phyloP scores from a whole-genome alignment of 2,797 vertebrate genomes.

The Myotis daubentonii region DNA sequence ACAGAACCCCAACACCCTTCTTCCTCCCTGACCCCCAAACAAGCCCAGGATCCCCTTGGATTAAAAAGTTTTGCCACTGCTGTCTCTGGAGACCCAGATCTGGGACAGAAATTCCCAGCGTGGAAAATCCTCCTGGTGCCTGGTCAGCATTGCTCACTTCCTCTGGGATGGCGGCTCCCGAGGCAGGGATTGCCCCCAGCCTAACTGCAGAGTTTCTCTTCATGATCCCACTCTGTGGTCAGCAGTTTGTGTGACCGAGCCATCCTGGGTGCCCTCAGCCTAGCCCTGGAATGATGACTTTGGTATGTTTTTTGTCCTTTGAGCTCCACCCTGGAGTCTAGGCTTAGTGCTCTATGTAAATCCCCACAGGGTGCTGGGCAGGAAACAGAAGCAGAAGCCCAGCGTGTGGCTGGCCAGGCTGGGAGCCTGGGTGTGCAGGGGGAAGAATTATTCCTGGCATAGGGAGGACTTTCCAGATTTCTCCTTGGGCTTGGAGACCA shows the following conservation, averaged over 20 bases:
- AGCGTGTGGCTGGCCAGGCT: background rate
- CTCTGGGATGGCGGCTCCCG: background rate
- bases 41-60: background rate
- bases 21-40: background rate
- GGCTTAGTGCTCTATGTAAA: background rate
- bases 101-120: background rate
- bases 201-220: background rate
- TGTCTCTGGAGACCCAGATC: background rate
- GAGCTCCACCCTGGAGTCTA: background rate
- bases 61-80: background rate
- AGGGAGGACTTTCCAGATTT: background rate
- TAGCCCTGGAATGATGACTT: background rate
- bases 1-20: background rate
- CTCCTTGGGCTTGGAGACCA: background rate
- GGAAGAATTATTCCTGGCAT: background rate
- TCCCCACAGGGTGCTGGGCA: too few species aligned
- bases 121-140: background rate
- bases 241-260: background rate
- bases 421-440: background rate
- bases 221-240: background rate
- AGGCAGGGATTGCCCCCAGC: accelerated
- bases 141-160: background rate
- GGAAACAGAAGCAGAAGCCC: background rate
- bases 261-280: background rate
- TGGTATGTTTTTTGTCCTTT: background rate